phyloP scores from a whole-genome alignment of 2,797 vertebrate genomes.

The Varecia variegata region DNA sequence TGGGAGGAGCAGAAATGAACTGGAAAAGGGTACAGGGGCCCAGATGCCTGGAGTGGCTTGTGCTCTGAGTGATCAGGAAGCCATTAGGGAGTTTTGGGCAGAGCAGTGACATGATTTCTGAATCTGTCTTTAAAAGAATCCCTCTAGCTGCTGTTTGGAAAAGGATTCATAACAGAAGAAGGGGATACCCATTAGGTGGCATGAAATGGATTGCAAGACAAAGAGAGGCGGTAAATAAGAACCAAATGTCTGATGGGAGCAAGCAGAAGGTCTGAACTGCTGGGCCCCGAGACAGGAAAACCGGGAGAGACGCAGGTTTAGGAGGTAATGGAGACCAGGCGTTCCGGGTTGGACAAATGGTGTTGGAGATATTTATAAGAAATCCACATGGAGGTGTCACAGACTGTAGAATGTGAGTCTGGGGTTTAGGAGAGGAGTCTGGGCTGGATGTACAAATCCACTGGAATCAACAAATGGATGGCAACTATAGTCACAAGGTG shows the following conservation, averaged over 20 bases:
- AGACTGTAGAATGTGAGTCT: neutral
- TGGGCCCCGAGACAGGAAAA: accelerated
- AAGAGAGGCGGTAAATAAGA: neutral
- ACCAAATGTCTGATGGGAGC: neutral
- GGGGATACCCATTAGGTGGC: neutral
- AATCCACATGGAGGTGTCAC: neutral
- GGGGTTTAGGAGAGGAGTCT: neutral
- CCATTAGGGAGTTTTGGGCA: neutral
- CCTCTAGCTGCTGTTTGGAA: neutral
- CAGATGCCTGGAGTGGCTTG: neutral
- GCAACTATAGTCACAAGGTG: neutral
- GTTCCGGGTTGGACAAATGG: accelerated
- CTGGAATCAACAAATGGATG: neutral
- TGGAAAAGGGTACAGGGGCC: neutral
- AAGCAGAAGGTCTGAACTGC: neutral
- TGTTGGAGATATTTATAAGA: neutral
- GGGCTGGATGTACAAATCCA: neutral
- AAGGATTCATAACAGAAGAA: neutral
- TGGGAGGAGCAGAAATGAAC: neutral
- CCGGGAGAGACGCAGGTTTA: accelerated
- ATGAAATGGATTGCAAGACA: neutral
- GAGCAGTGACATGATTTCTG: neutral
- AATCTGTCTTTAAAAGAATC: neutral
- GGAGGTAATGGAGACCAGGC: neutral
- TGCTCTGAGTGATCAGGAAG: neutral